Conservation (phyloP, 2,797 vertebrate species). For the Microctenopoma steveboyesi region DNA sequence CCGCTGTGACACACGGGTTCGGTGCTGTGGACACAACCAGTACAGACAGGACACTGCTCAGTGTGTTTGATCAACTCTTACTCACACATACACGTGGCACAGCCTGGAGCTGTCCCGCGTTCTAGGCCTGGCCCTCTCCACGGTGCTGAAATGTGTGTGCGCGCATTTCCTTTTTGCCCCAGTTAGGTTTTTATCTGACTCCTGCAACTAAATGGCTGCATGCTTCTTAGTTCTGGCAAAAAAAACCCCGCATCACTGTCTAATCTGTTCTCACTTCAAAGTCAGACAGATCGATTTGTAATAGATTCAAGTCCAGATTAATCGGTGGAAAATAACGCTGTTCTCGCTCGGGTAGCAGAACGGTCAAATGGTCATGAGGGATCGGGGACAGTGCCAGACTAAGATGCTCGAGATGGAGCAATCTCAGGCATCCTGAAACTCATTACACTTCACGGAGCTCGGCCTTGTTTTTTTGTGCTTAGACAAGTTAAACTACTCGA, state of each 20-base stretch:
- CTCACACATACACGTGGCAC: background rate
- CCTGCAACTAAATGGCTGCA: conserved; percentile 2
- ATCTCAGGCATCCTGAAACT: background rate
- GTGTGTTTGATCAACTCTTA: conserved; percentile 22
- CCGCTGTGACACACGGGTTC: conserved; percentile 35
- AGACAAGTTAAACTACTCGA: background rate
- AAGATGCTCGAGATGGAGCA: conserved; percentile 1
- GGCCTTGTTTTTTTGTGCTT: background rate
- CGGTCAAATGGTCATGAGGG: conserved; percentile 6
- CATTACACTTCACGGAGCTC: background rate
- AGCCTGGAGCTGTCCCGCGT: conserved; percentile 32
- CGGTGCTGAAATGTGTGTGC: conserved; percentile 44
- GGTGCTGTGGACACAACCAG: conserved; percentile 24
- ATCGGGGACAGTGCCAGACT: background rate
- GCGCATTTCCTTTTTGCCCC: background rate
- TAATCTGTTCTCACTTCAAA: conserved; percentile 54
- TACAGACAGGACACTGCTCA: conserved; percentile 31
- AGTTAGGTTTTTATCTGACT: conserved; percentile 22
- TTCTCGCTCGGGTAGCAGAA: conserved; percentile 7
- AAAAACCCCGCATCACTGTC: conserved; percentile 19
- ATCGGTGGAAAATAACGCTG: conserved; percentile 42
- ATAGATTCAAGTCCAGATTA: conserved; percentile 50
- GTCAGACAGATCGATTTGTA: conserved; percentile 56
- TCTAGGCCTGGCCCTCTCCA: conserved; percentile 28
- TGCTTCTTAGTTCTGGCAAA: conserved; percentile 17